Evolutionary conservation across 2,113 vertebrate species (phyloP).

Genomic region (Phrynosoma platyrhinos): DNA sequence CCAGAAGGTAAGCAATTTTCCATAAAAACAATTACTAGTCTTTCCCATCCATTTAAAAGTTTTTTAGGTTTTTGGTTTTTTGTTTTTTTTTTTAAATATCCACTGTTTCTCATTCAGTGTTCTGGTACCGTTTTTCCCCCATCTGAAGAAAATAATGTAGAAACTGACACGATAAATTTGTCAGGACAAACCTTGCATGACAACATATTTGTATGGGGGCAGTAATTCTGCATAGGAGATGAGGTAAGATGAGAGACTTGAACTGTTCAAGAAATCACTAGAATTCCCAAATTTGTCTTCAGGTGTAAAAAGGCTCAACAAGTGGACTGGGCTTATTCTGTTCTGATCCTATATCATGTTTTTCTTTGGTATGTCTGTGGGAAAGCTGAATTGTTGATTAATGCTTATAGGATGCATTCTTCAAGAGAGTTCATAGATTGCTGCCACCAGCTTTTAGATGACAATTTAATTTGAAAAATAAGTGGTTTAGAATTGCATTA

Average conservation of each 20-base stretch:
- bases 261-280: too few relatives aligned
- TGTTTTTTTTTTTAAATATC: not conserved
- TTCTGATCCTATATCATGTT: not conserved
- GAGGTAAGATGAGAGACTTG: not conserved
- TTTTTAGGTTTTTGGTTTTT: too few relatives aligned
- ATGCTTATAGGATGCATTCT: not conserved
- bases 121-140: not conserved
- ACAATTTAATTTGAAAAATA: slow-evolving; percentile 26
- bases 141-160: not conserved
- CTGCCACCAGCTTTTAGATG: slow-evolving; percentile 7
- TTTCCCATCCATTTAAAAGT: not conserved
- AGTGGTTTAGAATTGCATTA: slow-evolving; percentile 3
- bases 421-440: not conserved
- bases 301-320: not conserved
- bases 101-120: not conserved
- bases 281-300: not conserved
- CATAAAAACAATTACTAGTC: not conserved
- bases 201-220: too few relatives aligned
- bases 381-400: not conserved
- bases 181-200: too few relatives aligned
- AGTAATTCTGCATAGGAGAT: not conserved
- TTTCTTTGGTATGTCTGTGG: not conserved
- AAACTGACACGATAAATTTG: too few relatives aligned
- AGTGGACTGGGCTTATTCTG: not conserved
- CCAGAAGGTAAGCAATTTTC: not conserved